phyloP scores from a whole-genome alignment of 1,140 invertebrate species.

The Cylas formicarius region DNA sequence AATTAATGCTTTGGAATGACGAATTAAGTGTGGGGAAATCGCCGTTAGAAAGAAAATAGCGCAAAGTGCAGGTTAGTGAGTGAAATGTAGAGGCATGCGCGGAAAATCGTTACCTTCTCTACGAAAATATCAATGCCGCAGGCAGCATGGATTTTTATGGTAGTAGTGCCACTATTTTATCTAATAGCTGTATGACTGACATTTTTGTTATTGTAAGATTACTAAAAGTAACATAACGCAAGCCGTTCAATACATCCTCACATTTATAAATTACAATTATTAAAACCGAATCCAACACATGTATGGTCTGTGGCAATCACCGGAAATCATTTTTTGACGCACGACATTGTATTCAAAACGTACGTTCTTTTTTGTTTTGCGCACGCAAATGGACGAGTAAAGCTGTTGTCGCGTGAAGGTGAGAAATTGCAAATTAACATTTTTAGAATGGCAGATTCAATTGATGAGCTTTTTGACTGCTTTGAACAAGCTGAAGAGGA shows the following conservation, averaged over 20 bases:
- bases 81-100: no score
- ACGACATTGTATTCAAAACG: constrained; percentile 8
- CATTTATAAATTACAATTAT: neutral
- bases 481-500: constrained; percentile 26
- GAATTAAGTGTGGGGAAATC: no score
- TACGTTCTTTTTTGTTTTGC: constrained; percentile 13
- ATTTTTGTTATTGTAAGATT: constrained; percentile 2
- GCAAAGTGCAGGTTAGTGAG: no score
- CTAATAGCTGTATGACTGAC: no score
- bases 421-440: no score
- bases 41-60: no score
- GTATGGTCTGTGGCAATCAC: neutral
- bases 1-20: no score
- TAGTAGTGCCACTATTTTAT: no score
- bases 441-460: constrained; percentile 33
- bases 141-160: no score
- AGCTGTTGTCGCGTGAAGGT: constrained; percentile 7
- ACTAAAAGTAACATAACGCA: neutral
- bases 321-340: neutral
- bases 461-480: constrained; percentile 39
- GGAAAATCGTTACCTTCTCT: no score
- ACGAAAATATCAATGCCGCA: no score
- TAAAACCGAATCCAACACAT: neutral
- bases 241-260: neutral
- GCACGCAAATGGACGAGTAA: no score